Percentiles rank a stretch among this genome's conserved stretches.
phyloP scores from a whole-genome alignment of 2,113 vertebrate species.

The Condylura cristata region DNA sequence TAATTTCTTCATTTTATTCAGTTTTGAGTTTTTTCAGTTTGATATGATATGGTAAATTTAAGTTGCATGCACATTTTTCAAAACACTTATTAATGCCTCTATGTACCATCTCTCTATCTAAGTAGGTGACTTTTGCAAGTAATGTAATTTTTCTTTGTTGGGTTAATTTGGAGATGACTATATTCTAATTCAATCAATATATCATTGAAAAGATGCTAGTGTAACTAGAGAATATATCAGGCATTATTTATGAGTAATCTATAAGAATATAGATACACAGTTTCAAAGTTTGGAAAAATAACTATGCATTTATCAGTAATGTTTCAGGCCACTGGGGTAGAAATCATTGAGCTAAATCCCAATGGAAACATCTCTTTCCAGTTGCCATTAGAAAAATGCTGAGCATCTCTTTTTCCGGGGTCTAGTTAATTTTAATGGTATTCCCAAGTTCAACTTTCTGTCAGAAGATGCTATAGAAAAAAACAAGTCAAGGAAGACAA shows the following conservation, averaged over 20 bases:
- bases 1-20: neutral
- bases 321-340: neutral
- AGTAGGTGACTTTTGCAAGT: conserved; percentile 63
- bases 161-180: conserved; percentile 54
- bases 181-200: conserved; percentile 63
- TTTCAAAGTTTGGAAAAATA: conserved; percentile 43
- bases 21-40: neutral
- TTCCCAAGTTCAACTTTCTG: conserved; percentile 36
- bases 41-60: neutral
- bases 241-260: conserved; percentile 65
- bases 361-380: conserved; percentile 38
- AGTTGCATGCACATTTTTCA: neutral
- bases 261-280: conserved; percentile 42
- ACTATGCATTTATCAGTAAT: conserved; percentile 55
- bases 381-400: conserved; percentile 39
- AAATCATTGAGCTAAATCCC: conserved; percentile 42
- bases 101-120: neutral
- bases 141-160: conserved; percentile 50
- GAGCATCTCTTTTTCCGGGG: conserved; percentile 9
- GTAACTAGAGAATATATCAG: conserved; percentile 17
- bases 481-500: conserved; percentile 12
- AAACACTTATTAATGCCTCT: neutral
- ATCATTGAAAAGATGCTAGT: neutral
- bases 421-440: conserved; percentile 51
- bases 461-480: neutral